Conservation (phyloP, 2,797 vertebrate genomes). For the Lates japonicus region DNA sequence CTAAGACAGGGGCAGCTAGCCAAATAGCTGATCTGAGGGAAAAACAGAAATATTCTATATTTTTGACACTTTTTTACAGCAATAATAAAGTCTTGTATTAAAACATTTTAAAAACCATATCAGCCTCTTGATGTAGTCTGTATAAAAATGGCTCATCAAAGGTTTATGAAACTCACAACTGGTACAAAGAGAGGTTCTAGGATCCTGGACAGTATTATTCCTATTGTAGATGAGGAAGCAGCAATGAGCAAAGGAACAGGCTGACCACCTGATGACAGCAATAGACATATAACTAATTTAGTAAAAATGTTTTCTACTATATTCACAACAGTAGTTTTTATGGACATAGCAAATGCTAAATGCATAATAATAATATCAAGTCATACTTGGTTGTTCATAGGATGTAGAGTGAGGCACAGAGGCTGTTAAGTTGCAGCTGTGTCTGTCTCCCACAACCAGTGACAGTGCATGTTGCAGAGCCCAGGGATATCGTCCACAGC, state of each 20-base stretch:
- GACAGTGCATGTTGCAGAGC: conserved; percentile 61
- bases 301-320: not conserved
- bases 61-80: not conserved
- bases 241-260: conserved; percentile 80
- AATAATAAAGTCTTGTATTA: not conserved
- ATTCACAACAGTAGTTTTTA: not conserved
- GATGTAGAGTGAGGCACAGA: not conserved
- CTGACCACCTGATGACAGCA: conserved; percentile 25
- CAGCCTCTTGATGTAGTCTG: not conserved
- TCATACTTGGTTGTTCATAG: conserved; percentile 27
- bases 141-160: not conserved
- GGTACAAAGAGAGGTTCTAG: conserved; percentile 77
- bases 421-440: conserved; percentile 49
- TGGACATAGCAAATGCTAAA: not conserved
- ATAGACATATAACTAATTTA: not conserved
- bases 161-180: conserved; percentile 66
- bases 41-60: not conserved
- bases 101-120: not conserved
- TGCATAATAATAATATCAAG: not conserved
- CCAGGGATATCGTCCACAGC: conserved; percentile 66
- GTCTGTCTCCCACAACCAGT: conserved; percentile 55
- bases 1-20: conserved; percentile 77
- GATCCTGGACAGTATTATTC: conserved; percentile 73
- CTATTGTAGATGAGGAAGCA: conserved; percentile 72
- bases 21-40: conserved; percentile 81